Conservation (phyloP, 2,113 vertebrate genomes). For the Hypocryptadius cinnamomeus region DNA sequence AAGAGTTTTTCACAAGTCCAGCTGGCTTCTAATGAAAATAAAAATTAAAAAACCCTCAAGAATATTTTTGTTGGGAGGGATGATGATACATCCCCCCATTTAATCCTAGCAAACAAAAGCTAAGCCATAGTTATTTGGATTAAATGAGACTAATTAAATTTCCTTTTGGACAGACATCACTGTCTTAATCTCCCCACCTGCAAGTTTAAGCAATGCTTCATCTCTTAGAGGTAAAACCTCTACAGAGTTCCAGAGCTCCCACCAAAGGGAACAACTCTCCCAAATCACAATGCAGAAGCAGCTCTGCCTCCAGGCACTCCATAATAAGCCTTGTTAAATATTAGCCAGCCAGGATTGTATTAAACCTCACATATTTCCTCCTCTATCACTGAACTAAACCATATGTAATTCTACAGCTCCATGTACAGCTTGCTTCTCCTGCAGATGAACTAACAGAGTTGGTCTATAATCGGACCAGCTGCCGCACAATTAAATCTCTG, state of each 20-base stretch:
- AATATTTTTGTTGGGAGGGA: neutral
- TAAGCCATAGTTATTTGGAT: neutral
- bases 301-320: neutral
- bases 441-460: neutral
- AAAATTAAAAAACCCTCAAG: accelerated
- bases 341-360: neutral
- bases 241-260: neutral
- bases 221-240: neutral
- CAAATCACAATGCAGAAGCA: neutral
- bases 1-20: neutral
- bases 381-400: neutral
- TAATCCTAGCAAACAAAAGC: neutral
- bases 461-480: neutral
- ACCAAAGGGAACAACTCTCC: neutral
- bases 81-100: neutral
- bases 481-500: neutral
- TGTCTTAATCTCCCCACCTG: neutral
- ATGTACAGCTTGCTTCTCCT: neutral
- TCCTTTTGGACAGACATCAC: neutral
- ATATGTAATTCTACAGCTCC: neutral
- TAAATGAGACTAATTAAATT: neutral
- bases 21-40: neutral
- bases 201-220: neutral
- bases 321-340: neutral
- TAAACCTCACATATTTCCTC: neutral